phyloP scores from a whole-genome alignment of 2,888 invertebrate species.

The Laothoe populi region DNA sequence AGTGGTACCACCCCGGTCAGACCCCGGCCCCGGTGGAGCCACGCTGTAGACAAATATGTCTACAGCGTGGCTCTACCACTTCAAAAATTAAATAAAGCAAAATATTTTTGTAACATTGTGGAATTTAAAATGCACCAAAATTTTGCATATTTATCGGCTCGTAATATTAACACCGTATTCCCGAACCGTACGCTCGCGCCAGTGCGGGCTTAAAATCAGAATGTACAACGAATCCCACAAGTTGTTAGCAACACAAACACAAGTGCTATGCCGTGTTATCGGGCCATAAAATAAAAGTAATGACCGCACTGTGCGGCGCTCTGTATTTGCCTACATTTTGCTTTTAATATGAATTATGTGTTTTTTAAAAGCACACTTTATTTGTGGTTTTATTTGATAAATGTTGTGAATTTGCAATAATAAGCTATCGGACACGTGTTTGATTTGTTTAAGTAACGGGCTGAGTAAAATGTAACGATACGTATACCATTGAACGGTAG shows the following conservation, averaged over 20 bases:
- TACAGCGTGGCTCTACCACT: no score
- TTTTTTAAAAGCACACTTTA: constrained; percentile 17
- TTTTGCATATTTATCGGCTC: constrained; percentile 16
- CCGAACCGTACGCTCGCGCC: constrained; percentile 30
- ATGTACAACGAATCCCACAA: constrained; percentile 45
- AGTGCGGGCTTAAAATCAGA: constrained; percentile 35
- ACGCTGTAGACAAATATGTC: no score
- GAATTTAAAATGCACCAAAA: constrained; percentile 10
- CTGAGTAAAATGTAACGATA: no score
- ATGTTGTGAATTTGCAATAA: neutral
- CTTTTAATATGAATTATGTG: constrained; percentile 15
- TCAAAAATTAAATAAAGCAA: neutral
- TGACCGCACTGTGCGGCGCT: constrained; percentile 49
- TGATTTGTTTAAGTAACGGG: no score
- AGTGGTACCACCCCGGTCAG: no score
- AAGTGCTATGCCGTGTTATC: constrained; percentile 55
- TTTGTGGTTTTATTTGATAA: neutral
- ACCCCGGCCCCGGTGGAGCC: no score
- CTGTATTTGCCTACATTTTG: constrained; percentile 38
- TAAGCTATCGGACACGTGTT: neutral
- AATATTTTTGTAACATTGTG: neutral
- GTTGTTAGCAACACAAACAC: constrained; percentile 44
- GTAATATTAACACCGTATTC: constrained; percentile 32
- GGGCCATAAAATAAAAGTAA: constrained; percentile 64
- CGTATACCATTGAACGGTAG: no score